These are phyloP conservation scores for Odocoileus hemionus DNA, from an alignment of 2,113 vertebrate species.

Conservation along the genomic window DNA sequence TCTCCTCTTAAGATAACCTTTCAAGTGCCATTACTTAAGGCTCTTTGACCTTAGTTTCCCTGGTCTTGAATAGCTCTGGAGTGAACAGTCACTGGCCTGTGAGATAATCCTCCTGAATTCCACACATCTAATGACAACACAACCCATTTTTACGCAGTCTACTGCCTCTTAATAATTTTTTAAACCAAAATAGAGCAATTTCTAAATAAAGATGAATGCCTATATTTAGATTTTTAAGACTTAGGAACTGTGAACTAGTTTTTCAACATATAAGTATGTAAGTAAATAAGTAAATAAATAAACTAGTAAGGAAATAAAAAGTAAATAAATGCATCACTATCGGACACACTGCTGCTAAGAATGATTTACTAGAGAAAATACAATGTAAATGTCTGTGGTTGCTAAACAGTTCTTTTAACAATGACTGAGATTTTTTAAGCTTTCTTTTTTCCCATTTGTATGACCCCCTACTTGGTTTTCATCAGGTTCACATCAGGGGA, in stretches of 20 bases:
- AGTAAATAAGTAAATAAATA: neutral
- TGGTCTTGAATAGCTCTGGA: neutral
- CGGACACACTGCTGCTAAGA: neutral
- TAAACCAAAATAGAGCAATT: neutral
- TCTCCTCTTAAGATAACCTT: neutral
- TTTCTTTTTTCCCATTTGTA: constrained; percentile 71
- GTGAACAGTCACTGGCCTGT: neutral
- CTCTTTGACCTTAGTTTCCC: neutral
- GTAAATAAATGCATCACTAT: neutral
- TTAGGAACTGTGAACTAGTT: neutral
- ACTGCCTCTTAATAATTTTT: neutral
- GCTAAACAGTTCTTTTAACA: constrained; percentile 51
- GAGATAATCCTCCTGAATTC: neutral
- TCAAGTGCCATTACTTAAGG: neutral
- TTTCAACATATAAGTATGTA: neutral
- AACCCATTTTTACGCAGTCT: neutral
- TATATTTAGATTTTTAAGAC: neutral
- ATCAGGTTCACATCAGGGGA: constrained; percentile 79
- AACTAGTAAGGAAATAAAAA: neutral
- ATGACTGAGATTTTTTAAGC: constrained; percentile 45
- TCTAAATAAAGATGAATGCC: neutral
- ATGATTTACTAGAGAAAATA: neutral
- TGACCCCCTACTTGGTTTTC: constrained; percentile 76
- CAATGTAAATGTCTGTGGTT: neutral
- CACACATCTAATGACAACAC: neutral